Evolutionary conservation across 2,888 invertebrate genomes (phyloP), one percentile per base, ranked within the genome.

Genomic region (Aethes cnicana): DNA sequence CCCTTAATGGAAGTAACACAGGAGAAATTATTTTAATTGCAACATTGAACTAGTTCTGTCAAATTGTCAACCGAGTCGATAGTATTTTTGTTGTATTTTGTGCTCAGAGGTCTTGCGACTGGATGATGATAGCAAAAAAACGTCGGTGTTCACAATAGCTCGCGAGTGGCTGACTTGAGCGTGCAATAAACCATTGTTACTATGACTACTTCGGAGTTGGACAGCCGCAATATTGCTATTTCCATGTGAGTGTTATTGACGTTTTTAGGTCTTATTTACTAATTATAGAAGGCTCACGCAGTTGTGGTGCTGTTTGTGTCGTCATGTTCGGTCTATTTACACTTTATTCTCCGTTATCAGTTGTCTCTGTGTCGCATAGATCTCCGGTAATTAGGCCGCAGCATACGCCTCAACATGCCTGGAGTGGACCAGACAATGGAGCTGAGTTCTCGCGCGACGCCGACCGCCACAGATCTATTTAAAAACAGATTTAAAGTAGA

Each of bases 111-210:
- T 61, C 63, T 64, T 68, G 60, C 75, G 73, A 72, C 81, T 73
- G 77, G 84, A 87, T 84, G 73, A 87, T 88, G 88, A 84, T 77
- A 83, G 79, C 72, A 81, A 86, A 81, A n/a, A 84, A 86, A 74
- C 69, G 56, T 64, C 66, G 64, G 66, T 66, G 64, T 70, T 70
- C 74, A 74, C 72, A 72, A 74, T 70, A 75, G 73, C 64, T 75
- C 64, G 59, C 68, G 72, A 74, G 71, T 74, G 71, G 66, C 65
- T 55, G 68, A 69, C 61, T 61, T 61, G 59, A 70, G 64, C 69
- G 73, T 77, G 67, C 74, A 76, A 53, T 79, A 72, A 73, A 65
- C 55, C 55, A 55, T 48, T 50, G 49, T 62, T 71, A 80, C 63
- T 58, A 89, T 89, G 89, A 84, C 80, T 77, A 81, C 87, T 61